Evolutionary conservation across 2,113 vertebrate genomes (phyloP).

Genomic region (Neodontobutis hainanensis): DNA sequence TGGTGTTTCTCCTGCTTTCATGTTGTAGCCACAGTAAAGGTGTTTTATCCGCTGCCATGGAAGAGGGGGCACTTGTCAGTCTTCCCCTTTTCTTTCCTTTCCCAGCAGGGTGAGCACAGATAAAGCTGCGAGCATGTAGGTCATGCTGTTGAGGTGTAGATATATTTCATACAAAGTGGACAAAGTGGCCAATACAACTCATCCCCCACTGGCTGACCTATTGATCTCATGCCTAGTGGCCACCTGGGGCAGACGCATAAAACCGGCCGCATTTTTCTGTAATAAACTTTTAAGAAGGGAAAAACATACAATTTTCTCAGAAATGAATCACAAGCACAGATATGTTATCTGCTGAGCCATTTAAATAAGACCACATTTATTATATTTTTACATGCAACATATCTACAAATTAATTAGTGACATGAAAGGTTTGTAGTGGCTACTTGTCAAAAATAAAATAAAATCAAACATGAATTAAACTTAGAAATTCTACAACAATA

Average conservation of each 20-base stretch:
- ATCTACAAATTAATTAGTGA: no score
- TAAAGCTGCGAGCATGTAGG: constrained; percentile 45
- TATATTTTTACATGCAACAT: no score
- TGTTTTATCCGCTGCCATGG: constrained; percentile 32
- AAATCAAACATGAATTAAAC: no score
- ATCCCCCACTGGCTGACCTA: constrained; percentile 13
- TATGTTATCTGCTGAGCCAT: no score
- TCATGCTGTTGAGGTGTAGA: constrained; percentile 19
- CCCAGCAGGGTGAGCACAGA: constrained; percentile 49
- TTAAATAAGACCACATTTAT: no score
- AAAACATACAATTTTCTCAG: no score
- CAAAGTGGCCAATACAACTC: constrained; percentile 27
- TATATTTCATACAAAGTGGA: constrained; percentile 58
- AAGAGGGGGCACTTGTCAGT: constrained; percentile 29
- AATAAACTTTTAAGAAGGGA: background rate
- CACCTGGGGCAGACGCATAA: background rate
- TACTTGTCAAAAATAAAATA: no score
- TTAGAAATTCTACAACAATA: no score
- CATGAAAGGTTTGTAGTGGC: no score
- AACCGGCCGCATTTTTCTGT: background rate
- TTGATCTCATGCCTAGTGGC: constrained; percentile 23
- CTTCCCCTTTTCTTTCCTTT: constrained; percentile 39
- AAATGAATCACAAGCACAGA: no score
- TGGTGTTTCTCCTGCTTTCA: constrained; percentile 32
- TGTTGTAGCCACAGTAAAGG: constrained; percentile 28